Evolutionary conservation across 2,113 vertebrate genomes (phyloP), one percentile per base, ranked within the genome.

Genomic region (Apistogramma diplotaenia): DNA sequence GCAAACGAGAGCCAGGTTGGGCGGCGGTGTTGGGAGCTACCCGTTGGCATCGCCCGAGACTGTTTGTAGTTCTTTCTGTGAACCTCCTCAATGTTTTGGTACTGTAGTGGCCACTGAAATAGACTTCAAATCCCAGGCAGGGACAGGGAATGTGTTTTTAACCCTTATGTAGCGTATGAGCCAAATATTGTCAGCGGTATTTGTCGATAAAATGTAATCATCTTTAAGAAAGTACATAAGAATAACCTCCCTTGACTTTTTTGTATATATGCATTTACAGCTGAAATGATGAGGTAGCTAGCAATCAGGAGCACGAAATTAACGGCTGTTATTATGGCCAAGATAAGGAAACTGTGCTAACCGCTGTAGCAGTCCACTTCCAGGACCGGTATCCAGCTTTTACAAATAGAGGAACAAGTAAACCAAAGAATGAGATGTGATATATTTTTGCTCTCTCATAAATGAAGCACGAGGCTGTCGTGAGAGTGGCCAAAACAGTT

Each of bases 81-180:
- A 11, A 3, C 21, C 8, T 67, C 25, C 25, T 35, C 6, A 21
- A 21, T 76, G 37, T 12, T 7, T 10, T 8, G 65, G 51, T 6
- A 74, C 4, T 8, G 21, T 6, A 25, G 19, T 0, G 6, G 25
- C 4, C n/a, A 21, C 6, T 0, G 0, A 1, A 60, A 43, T 3
- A 60, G 85, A 93, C 91, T 95, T 77, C 95, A 95, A 89, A 12
- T 93, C 87, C 94, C 93, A 88, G 6, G 58, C 18, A 37, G 21
- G 13, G 40, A 40, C 19, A 74, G 15, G 23, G 35, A 6, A 16
- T 23, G 43, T 2, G 0, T 23, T 55, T 65, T 67, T 70, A 74
- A 78, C 65, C 37, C 43, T 51, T 13, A 51, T 12, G 25, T 49
- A 10, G 18, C n/a, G 43, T 70, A 5, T 51, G 65, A 51, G 25